Percentiles rank a stretch among this genome's conserved stretches.
Evolutionary conservation across 2,113 vertebrate species (phyloP).

Genomic region (Carettochelys insculpta): DNA sequence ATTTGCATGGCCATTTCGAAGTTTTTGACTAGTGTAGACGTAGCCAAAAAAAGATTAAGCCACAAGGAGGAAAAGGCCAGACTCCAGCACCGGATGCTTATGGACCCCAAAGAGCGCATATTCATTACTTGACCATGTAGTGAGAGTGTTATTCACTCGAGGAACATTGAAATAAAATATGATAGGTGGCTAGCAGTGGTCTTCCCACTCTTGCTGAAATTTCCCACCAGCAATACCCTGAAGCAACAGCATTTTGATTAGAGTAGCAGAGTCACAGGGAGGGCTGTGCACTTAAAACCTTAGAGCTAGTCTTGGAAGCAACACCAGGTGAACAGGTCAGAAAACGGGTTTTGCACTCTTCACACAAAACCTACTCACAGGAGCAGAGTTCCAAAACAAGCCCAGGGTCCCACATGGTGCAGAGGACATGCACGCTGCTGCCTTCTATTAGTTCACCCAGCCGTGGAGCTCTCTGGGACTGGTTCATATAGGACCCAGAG

Average conservation of each 20-base stretch:
- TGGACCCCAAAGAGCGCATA: background rate
- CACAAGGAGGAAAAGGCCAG: background rate
- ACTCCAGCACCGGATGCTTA: background rate
- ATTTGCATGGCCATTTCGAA: too few species aligned
- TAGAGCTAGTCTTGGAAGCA: background rate
- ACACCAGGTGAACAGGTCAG: background rate
- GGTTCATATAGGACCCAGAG: background rate
- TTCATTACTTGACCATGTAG: background rate
- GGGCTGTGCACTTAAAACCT: background rate
- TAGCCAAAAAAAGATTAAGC: background rate
- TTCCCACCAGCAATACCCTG: background rate
- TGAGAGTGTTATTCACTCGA: background rate
- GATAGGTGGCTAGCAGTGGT: background rate
- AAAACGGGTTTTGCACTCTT: background rate
- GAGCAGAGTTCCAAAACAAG: background rate
- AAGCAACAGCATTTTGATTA: background rate
- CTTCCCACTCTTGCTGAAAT: background rate
- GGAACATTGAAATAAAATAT: background rate
- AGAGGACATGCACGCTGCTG: accelerated
- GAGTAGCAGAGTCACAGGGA: background rate
- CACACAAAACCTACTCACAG: background rate
- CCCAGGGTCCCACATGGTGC: background rate
- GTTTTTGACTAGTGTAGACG: too few species aligned
- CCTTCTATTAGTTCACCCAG: background rate
- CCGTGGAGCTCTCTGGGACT: background rate